Conservation (phyloP, 1,140 invertebrate species). For the Pantala flavescens region DNA sequence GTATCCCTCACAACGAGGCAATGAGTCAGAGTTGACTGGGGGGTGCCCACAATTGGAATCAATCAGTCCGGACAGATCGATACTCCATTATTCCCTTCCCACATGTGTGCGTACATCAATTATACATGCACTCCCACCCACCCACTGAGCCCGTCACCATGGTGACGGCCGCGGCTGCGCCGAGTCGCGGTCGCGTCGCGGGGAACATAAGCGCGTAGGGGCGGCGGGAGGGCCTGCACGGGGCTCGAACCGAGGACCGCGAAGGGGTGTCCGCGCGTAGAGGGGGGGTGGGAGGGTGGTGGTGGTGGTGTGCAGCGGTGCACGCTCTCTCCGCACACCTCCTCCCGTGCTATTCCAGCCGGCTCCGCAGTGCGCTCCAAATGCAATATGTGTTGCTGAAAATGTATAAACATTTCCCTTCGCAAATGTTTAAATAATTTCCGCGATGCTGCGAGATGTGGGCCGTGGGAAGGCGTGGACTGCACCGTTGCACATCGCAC, state of each 20-base stretch:
- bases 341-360: neutral
- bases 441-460: neutral
- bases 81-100: no score
- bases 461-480: neutral
- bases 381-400: constrained; percentile 3
- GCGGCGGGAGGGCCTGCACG: neutral
- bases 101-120: no score
- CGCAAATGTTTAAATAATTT: constrained; percentile 8
- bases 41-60: no score
- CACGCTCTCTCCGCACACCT: neutral
- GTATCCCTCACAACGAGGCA: no score
- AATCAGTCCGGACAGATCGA: no score
- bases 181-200: neutral
- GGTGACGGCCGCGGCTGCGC: neutral
- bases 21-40: no score
- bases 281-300: no score
- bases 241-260: neutral
- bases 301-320: neutral
- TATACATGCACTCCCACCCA: neutral
- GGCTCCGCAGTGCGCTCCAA: neutral
- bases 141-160: neutral
- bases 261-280: no score
- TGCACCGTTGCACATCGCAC: neutral
- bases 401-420: constrained; percentile 4
- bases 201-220: neutral